phyloP scores from a whole-genome alignment of 2,888 invertebrate species.

The Agonopterix alstromeriana region DNA sequence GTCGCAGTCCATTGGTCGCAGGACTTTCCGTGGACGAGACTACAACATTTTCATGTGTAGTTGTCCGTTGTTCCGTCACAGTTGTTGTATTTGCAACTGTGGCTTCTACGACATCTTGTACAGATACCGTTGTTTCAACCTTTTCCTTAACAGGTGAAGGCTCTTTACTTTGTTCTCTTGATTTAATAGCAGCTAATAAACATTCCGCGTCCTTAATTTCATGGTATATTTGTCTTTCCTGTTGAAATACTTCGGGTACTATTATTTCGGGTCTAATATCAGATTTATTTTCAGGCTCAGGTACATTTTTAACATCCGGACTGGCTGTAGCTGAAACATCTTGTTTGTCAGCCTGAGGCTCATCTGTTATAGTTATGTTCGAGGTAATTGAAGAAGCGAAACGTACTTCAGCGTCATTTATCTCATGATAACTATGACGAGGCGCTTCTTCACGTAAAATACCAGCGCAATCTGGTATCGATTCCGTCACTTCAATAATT shows the following conservation, averaged over 20 bases:
- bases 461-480: neutral
- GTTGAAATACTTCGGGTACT: conserved; percentile 5
- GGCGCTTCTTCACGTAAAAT: conserved; percentile 23
- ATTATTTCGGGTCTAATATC: neutral
- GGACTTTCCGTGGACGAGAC: no score
- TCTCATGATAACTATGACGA: conserved; percentile 36
- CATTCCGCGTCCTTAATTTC: conserved; percentile 22
- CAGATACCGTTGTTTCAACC: no score
- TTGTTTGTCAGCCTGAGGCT: neutral
- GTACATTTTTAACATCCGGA: neutral
- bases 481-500: neutral
- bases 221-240: conserved; percentile 17
- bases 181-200: conserved; percentile 23
- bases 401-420: conserved; percentile 35
- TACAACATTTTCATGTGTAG: neutral
- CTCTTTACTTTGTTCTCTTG: conserved; percentile 19
- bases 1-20: no score
- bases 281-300: neutral
- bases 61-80: neutral
- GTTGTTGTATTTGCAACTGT: neutral
- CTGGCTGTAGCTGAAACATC: neutral
- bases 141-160: conserved; percentile 7
- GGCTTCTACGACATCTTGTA: neutral
- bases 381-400: conserved; percentile 10
- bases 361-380: neutral